phyloP scores from a whole-genome alignment of 2,797 vertebrate species.

The Staurois parvus region DNA sequence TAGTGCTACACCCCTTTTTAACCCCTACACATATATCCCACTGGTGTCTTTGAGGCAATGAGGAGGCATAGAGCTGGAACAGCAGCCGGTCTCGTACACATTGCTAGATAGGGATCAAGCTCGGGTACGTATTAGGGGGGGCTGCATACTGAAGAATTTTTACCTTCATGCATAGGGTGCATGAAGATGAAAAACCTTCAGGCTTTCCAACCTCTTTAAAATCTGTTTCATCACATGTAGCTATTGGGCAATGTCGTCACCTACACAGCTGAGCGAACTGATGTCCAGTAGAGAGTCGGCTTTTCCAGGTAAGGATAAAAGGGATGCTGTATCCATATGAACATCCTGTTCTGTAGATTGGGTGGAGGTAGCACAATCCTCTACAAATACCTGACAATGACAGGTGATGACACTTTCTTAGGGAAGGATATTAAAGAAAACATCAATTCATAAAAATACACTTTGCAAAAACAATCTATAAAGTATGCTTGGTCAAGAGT shows the following conservation, averaged over 20 bases:
- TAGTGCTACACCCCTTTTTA: too few species aligned
- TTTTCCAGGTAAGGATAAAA: slow-evolving; percentile 73
- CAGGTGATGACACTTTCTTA: neutral
- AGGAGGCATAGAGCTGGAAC: too few species aligned
- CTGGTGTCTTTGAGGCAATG: too few species aligned
- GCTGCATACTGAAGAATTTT: too few species aligned
- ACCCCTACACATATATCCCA: too few species aligned
- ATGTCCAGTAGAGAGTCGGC: slow-evolving; percentile 66
- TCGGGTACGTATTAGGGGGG: too few species aligned
- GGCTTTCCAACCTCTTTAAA: too few species aligned
- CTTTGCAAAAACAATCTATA: neutral
- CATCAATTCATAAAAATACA: neutral
- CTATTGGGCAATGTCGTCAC: neutral
- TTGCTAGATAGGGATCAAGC: too few species aligned
- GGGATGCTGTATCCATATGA: slow-evolving; percentile 73
- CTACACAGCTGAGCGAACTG: slow-evolving; percentile 77
- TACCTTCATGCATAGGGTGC: too few species aligned
- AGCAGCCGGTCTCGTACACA: too few species aligned
- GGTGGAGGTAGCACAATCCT: slow-evolving; percentile 71
- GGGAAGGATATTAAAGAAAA: neutral
- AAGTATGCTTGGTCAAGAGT: neutral
- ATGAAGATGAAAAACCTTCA: too few species aligned
- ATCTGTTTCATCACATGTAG: neutral
- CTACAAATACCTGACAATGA: slow-evolving; percentile 71
- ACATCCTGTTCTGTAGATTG: slow-evolving; percentile 81